phyloP scores from a whole-genome alignment of 2,797 vertebrate genomes.

The Acomys russatus region DNA sequence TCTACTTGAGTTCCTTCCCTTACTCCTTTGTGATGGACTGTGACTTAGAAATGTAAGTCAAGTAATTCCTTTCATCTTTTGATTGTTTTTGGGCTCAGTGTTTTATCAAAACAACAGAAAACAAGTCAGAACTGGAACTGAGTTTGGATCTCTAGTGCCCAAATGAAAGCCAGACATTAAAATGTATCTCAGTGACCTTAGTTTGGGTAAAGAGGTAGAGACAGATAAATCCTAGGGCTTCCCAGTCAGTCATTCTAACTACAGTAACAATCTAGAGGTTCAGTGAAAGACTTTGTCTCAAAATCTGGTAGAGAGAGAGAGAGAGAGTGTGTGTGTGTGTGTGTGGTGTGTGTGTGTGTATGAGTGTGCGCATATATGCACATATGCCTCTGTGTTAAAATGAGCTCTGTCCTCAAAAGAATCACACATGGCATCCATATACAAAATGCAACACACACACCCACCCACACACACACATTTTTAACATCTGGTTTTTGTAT shows the following conservation, averaged over 20 bases:
- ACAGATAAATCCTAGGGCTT: neutral
- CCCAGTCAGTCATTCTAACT: too few species aligned
- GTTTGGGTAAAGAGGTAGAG: neutral
- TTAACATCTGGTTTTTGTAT: conserved; percentile 68
- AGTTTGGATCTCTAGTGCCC: neutral
- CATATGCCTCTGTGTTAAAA: too few species aligned
- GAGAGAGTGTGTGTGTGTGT: too few species aligned
- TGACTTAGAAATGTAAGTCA: neutral
- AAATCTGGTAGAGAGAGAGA: neutral
- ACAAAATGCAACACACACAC: neutral
- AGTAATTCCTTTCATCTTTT: neutral
- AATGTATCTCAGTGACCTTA: neutral
- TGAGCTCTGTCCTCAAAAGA: neutral
- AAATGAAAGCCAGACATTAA: neutral
- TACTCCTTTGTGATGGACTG: neutral
- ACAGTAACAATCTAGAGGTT: neutral
- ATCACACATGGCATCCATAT: neutral
- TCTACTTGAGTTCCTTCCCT: neutral
- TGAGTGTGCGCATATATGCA: too few species aligned
- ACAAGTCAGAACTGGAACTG: neutral
- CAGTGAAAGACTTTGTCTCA: neutral
- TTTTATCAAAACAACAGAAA: neutral
- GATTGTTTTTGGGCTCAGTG: neutral
- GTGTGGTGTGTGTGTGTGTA: too few species aligned
- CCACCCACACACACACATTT: neutral